phyloP scores from a whole-genome alignment of 1,140 invertebrate species.

The Drosophila ananassae region DNA sequence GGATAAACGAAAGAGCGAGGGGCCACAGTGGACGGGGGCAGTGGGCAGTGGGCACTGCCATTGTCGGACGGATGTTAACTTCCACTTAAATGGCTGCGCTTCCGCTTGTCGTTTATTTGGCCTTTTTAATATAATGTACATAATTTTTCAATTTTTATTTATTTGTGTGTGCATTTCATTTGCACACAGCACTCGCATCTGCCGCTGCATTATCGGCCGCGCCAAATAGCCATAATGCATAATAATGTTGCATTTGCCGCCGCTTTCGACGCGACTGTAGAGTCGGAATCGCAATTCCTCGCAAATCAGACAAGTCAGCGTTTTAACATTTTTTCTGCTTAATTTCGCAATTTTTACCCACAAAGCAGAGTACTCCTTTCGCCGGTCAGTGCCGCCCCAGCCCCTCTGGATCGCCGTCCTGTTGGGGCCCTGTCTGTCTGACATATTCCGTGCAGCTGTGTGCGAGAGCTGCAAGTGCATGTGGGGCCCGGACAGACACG shows the following conservation, averaged over 20 bases:
- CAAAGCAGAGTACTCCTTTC: constrained; percentile 29
- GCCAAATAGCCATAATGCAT: constrained; percentile 70
- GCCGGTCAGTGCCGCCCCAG: constrained; percentile 1
- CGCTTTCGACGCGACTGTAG: not conserved
- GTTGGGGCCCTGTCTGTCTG: constrained; percentile 38
- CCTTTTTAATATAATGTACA: constrained; percentile 81
- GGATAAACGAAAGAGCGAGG: not conserved
- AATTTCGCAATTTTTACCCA: constrained; percentile 73
- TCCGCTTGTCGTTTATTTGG: constrained; percentile 82
- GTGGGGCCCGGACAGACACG: constrained; percentile 18
- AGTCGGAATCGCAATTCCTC: constrained; percentile 11
- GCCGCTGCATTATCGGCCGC: constrained; percentile 56
- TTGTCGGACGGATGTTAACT: constrained; percentile 82
- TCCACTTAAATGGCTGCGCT: constrained; percentile 83
- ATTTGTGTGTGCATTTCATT: constrained; percentile 78
- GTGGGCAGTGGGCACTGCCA: constrained; percentile 21
- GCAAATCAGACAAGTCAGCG: constrained; percentile 74
- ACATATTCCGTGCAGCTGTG: constrained; percentile 69
- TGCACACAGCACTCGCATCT: constrained; percentile 32
- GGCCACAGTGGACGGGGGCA: not conserved
- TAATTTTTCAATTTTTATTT: constrained; percentile 83
- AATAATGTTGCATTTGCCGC: constrained; percentile 55
- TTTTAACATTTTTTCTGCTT: constrained; percentile 76
- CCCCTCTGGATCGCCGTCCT: constrained; percentile 1
- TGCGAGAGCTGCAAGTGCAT: constrained; percentile 54